phyloP scores from a whole-genome alignment of 1,140 invertebrate genomes.

The Rhizoglyphus robini region DNA sequence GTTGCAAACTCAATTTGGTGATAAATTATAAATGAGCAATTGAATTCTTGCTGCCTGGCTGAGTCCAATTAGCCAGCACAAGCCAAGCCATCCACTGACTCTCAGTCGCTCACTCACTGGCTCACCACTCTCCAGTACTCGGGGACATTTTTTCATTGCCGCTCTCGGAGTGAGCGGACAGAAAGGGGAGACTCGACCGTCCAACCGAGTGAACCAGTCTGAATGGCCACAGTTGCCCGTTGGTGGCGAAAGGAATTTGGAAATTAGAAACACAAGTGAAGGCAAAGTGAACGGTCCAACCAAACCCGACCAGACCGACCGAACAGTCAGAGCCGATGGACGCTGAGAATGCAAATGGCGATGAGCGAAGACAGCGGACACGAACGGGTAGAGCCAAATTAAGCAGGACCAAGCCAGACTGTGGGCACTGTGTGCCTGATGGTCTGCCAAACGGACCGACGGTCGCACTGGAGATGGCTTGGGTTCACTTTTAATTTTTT shows the following conservation, averaged over 20 bases:
- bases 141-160: conserved; percentile 6
- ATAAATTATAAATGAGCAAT: conserved; percentile 15
- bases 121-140: conserved; percentile 10
- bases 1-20: conserved; percentile 7
- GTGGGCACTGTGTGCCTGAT: no score
- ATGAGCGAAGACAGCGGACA: background rate
- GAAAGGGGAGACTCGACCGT: background rate
- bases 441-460: no score
- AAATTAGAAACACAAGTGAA: conserved; percentile 8
- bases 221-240: background rate
- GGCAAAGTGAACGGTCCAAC: background rate
- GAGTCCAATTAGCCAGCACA: conserved; percentile 4
- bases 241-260: conserved; percentile 1
- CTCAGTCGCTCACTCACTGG: no score
- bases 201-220: background rate
- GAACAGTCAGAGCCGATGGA: background rate
- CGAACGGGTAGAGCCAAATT: background rate
- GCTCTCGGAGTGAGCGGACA: background rate
- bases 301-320: background rate
- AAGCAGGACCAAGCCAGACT: background rate
- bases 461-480: no score
- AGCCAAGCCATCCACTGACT: background rate
- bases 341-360: background rate
- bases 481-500: conserved; percentile 14
- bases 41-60: conserved; percentile 15